A percentile compares a stretch with the other conserved stretches of the same genome.
These are phyloP conservation scores for Geotrypetes seraphini DNA, from an alignment of 2,797 vertebrate genomes.

Conservation along the genomic window DNA sequence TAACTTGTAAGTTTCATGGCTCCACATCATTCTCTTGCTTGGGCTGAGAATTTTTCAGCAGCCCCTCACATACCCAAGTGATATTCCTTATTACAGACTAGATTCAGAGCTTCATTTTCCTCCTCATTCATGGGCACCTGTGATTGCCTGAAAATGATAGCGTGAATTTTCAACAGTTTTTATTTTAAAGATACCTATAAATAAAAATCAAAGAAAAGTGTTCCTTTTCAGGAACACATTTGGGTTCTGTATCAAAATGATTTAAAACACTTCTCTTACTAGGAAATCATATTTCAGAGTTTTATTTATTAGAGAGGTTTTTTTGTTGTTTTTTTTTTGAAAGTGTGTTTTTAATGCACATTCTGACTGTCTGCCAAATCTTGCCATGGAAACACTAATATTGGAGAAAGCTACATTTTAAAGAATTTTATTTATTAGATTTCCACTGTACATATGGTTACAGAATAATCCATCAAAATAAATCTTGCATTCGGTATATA, in stretches of 20 bases:
- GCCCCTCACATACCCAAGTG: too few relatives aligned
- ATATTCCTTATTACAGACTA: too few relatives aligned
- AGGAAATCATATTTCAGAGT: conserved; percentile 59
- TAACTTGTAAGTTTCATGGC: too few relatives aligned
- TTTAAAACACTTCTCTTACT: conserved; percentile 56
- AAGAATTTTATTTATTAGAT: conserved; percentile 54
- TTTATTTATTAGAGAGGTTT: conserved; percentile 68
- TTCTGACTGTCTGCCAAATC: conserved; percentile 65
- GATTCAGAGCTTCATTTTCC: too few relatives aligned
- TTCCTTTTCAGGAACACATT: conserved; percentile 52
- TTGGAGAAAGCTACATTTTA: conserved; percentile 31
- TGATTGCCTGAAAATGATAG: too few relatives aligned
- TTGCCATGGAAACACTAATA: conserved; percentile 42
- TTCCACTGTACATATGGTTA: conserved; percentile 55
- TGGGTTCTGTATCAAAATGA: conserved; percentile 64
- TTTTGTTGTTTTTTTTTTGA: too few relatives aligned
- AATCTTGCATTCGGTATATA: conserved; percentile 45
- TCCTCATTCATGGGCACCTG: too few relatives aligned
- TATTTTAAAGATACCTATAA: conserved; percentile 48
- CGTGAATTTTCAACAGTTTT: neutral
- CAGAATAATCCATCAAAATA: conserved; percentile 51
- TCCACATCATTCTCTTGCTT: too few relatives aligned
- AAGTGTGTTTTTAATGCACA: conserved; percentile 68
- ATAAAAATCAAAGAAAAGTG: conserved; percentile 50
- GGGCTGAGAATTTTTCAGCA: too few relatives aligned